phyloP scores from a whole-genome alignment of 2,888 invertebrate genomes.

The Apamea epomidion region DNA sequence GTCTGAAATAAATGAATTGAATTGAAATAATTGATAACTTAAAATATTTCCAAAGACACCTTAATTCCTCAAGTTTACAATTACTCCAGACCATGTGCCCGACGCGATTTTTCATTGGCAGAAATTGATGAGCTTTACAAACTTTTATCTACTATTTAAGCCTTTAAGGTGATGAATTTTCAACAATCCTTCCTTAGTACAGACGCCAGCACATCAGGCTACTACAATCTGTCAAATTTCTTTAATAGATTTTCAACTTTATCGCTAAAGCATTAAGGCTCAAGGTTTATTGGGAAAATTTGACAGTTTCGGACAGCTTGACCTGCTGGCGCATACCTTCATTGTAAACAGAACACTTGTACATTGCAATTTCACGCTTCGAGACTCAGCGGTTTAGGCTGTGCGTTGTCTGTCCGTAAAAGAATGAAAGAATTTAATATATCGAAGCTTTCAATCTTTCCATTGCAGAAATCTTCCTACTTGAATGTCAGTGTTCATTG shows the following conservation, averaged over 20 bases:
- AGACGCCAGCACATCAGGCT: too few species aligned
- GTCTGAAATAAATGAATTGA: too few species aligned
- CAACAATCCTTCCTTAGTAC: too few species aligned
- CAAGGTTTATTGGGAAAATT: too few species aligned
- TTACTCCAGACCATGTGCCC: not conserved
- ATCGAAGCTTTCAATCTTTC: not conserved
- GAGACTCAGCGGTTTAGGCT: not conserved
- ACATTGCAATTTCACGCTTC: not conserved
- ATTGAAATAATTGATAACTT: not conserved
- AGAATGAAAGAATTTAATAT: not conserved
- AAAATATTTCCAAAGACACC: not conserved
- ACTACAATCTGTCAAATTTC: too few species aligned
- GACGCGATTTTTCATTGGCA: too few species aligned
- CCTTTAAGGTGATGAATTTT: too few species aligned
- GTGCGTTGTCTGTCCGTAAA: not conserved
- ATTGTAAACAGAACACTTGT: not conserved
- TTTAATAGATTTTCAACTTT: too few species aligned
- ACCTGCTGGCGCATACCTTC: not conserved
- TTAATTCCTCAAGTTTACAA: not conserved
- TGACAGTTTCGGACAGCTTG: too few species aligned
- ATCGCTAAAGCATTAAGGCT: too few species aligned
- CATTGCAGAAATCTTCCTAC: not conserved
- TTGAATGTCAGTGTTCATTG: constrained; percentile 1
- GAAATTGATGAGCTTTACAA: too few species aligned
- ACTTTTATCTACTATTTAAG: too few species aligned